Evolutionary conservation across 2,797 vertebrate genomes (phyloP), one percentile per base, ranked within the genome.

Genomic region (Allobates femoralis): DNA sequence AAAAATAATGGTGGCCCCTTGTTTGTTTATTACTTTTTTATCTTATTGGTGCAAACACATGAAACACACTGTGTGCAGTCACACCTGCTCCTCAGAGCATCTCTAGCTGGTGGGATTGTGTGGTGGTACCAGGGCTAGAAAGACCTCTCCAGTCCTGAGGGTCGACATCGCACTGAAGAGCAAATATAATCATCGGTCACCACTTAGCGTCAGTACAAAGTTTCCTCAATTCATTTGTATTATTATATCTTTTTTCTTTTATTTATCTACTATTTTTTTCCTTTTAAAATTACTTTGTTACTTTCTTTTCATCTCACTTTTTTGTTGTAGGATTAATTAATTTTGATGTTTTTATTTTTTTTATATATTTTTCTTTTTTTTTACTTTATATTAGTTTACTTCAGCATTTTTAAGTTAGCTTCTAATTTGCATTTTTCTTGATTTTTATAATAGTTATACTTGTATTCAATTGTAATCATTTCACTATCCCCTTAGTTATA

Each of bases 41-140:
- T 37, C 18, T 58, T 32, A 56, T 81, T 85, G 78, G 82, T 81
- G 82, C 83, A 88, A 88, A 88, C 66, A 67, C 86, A 81, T 85
- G 86, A 88, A 88, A 73, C 86, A 88, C 86, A 88, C 86, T 88
- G 86, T 87, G 81, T 85, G 86, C 86, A 84, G 77, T 80, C 77
- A 85, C 82, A 69, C 86, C 77, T 79, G 73, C 86, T 88, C 86
- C 86, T 83, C 74, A 26, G 67, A 30, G 51, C 86, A 84, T 88
- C 83, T 75, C 82, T 69, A 88, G 86, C 86, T 67, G 67, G 86
- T 76, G 77, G 82, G 86, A 67, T 88, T 88, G 86, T 85, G 86
- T 66, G 86, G 58, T 85, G 86, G 83, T 30, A 76, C 86, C 77
- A 32, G 77, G 86, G 82, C 56, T 8, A 81, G 86, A 88, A 88